phyloP scores from a whole-genome alignment of 1,140 invertebrate genomes.

The Solen grandis region DNA sequence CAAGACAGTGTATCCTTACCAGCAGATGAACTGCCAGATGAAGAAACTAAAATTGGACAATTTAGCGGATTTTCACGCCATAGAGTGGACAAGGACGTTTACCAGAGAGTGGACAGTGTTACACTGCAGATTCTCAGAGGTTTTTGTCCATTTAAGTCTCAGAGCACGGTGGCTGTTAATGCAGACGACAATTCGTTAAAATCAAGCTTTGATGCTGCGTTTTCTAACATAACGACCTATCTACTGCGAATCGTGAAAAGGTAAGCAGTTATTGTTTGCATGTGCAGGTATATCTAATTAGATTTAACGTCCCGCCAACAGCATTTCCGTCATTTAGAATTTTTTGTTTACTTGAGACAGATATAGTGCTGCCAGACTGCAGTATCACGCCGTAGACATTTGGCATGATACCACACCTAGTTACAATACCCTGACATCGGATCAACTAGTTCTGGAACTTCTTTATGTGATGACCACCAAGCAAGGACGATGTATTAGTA shows the following conservation, averaged over 20 bases:
- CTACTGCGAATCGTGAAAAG: conserved; percentile 5
- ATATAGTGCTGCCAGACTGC: too few relatives aligned
- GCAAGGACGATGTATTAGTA: too few relatives aligned
- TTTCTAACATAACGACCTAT: not conserved
- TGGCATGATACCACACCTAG: too few relatives aligned
- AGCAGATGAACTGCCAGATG: not conserved
- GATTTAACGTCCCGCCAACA: too few relatives aligned
- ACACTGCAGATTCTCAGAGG: not conserved
- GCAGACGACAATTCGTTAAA: not conserved
- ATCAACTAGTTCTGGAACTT: too few relatives aligned
- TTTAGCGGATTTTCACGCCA: not conserved
- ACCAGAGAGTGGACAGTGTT: not conserved
- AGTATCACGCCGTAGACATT: too few relatives aligned
- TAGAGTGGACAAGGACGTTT: not conserved
- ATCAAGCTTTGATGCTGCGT: not conserved
- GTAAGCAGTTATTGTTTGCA: conserved; percentile 3
- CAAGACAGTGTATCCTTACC: not conserved
- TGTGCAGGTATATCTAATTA: not conserved
- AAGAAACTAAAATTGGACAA: not conserved
- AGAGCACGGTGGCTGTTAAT: not conserved
- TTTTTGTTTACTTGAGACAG: too few relatives aligned
- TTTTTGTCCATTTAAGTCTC: not conserved
- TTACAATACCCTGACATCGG: too few relatives aligned
- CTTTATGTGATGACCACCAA: too few relatives aligned
- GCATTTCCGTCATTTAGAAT: too few relatives aligned